A percentile compares a stretch with the other conserved stretches of the same genome.
These are phyloP conservation scores for Oophaga pumilio DNA, from an alignment of 2,113 vertebrate genomes.

Conservation along the genomic window DNA sequence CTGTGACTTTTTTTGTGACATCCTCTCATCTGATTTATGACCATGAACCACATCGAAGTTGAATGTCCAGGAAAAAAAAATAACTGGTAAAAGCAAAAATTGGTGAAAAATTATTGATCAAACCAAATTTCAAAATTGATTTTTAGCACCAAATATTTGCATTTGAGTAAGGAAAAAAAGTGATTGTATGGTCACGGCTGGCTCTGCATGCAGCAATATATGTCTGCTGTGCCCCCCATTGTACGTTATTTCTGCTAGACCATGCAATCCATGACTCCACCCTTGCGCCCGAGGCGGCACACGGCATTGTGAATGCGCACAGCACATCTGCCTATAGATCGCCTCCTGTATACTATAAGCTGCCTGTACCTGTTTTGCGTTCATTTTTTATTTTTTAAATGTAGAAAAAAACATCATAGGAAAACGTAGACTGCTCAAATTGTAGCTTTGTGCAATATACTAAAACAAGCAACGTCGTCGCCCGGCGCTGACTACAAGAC, in stretches of 20 bases:
- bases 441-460: conserved; percentile 87
- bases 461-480: conserved; percentile 68
- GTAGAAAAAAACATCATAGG: background rate
- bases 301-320: background rate
- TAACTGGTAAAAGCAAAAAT: too few species aligned
- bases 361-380: background rate
- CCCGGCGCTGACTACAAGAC: conserved; percentile 68
- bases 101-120: too few species aligned
- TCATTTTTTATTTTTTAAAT: background rate
- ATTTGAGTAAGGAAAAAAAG: too few species aligned
- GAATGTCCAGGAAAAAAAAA: too few species aligned
- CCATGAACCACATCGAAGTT: too few species aligned
- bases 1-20: too few species aligned
- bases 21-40: too few species aligned
- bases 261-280: background rate
- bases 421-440: conserved; percentile 67
- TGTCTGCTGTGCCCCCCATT: background rate
- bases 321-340: background rate
- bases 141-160: too few species aligned
- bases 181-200: background rate
- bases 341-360: background rate
- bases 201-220: background rate
- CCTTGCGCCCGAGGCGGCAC: background rate
- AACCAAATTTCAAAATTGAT: too few species aligned
- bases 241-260: background rate